Percentiles rank a stretch among this genome's conserved stretches.
Conservation (phyloP, 2,888 invertebrate species). For the Biston betularia region DNA sequence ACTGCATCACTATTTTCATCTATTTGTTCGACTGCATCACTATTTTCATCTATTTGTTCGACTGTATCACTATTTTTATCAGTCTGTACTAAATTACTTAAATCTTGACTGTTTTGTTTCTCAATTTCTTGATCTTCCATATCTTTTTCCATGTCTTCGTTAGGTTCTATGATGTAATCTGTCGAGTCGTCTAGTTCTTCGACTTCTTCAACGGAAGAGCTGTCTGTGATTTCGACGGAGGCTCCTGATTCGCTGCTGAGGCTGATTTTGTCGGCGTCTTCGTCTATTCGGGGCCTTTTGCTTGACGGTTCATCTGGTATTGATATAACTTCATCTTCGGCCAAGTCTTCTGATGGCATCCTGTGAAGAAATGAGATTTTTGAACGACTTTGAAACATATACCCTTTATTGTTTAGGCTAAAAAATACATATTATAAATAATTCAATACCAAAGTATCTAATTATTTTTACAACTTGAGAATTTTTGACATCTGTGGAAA, state of each 20-base stretch:
- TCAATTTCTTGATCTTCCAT: not conserved
- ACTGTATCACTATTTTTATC: not conserved
- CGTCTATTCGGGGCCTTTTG: conserved; percentile 62
- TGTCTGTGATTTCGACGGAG: conserved; percentile 66
- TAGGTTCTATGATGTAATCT: conserved; percentile 27
- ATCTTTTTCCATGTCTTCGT: not conserved
- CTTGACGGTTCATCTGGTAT: conserved; percentile 64
- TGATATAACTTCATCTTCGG: conserved; percentile 50
- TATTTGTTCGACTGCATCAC: not conserved
- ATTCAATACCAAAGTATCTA: no score
- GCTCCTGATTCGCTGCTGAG: conserved; percentile 67
- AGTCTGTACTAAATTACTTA: not conserved
- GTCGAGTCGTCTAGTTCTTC: conserved; percentile 28
- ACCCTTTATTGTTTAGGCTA: no score
- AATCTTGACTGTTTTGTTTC: not conserved
- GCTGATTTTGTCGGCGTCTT: conserved; percentile 65
- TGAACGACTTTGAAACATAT: no score
- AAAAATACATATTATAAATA: no score
- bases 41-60: conserved; percentile 4
- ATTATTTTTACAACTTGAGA: no score
- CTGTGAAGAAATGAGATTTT: conserved; percentile 49
- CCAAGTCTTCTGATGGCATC: conserved; percentile 49
- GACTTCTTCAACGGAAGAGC: conserved; percentile 54
- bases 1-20: not conserved
- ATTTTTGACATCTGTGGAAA: no score